These are phyloP conservation scores for Catocala sponsa DNA, from an alignment of 2,888 invertebrate genomes.

Conservation along the genomic window DNA sequence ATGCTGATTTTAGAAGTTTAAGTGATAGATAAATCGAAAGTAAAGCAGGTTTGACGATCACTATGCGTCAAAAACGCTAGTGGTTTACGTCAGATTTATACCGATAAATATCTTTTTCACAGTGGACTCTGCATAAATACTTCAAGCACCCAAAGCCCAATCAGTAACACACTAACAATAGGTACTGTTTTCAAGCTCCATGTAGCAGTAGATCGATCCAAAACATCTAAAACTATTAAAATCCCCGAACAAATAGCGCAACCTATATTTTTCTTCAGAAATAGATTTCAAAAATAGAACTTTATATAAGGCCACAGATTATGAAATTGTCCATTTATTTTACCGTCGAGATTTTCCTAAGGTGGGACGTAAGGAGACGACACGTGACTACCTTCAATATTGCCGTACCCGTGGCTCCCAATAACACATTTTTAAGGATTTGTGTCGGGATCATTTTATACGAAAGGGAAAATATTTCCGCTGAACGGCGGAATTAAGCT, in stretches of 20 bases:
- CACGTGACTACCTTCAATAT: slow-evolving; percentile 60
- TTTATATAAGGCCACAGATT: slow-evolving; percentile 43
- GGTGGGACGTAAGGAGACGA: slow-evolving; percentile 30
- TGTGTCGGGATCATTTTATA: slow-evolving; percentile 68
- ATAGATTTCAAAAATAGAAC: slow-evolving; percentile 17
- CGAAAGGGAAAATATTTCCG: slow-evolving; percentile 66
- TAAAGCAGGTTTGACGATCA: too few species aligned
- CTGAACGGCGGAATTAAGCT: slow-evolving; percentile 64
- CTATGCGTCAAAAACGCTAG: too few species aligned
- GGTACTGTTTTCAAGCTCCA: neutral
- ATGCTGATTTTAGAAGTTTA: too few species aligned
- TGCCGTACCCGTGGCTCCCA: slow-evolving; percentile 56
- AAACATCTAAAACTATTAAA: neutral
- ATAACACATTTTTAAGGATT: slow-evolving; percentile 77
- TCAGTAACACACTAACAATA: too few species aligned
- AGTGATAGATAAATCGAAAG: too few species aligned
- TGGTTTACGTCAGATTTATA: too few species aligned
- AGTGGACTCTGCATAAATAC: too few species aligned
- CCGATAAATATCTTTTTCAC: too few species aligned
- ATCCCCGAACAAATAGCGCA: too few species aligned
- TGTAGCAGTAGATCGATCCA: neutral
- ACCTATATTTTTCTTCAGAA: slow-evolving; percentile 10
- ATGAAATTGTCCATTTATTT: slow-evolving; percentile 54
- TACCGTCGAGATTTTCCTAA: slow-evolving; percentile 47
- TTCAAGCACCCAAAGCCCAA: neutral